Base-by-base conservation (phyloP, 2,888 invertebrate species). In the Spodoptera littoralis region DNA sequence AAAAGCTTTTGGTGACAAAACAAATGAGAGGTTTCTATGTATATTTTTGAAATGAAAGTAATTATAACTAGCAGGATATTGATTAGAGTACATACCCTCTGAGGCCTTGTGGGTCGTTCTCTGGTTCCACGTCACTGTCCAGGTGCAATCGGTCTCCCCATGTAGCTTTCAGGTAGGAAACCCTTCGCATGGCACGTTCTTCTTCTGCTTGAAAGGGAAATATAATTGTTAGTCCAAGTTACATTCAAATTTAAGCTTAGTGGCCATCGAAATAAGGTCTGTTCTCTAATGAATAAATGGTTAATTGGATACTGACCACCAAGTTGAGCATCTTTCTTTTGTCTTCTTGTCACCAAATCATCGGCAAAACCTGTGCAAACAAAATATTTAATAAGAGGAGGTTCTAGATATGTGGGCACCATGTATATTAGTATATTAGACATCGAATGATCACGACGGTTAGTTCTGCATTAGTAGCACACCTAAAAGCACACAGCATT, bases 161-260 rank as follows among this genome's bases (percentile, higher is more conserved):
- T 11, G 98, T 99, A 48, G 99, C 99, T 93, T 98, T 98, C 77
- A 99, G 95, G 93, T 99, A 99, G n/a, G 98, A 99, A 77, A 98
- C 98, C 80, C 99, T 95, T 79, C 99, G 96, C 92, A 97, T 97
- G 27, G 97, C 96, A 74, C 98, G 96, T 84, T 98, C 98, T 87
- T 98, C 98, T 87, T 98, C 97, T 90, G 95, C 96, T 96, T 88
- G 73, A 70, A 88, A 82, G 79, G 88, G 84, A 67, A 86, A 70
- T 67, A 70, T 67, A 49, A 18, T 64, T 53, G 60, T 70, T 55
- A 65, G 36, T 50, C 36, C 0, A 36, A 30, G 11, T 0, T 4
- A 41, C 54, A 60, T 13, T 24, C 12, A 0, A 64, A 51, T 43
- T 36, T 0, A 22, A 4, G 41, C 4, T 0, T 43, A 3, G 4